These are phyloP conservation scores for Sesamia nonagrioides DNA, from an alignment of 1,140 invertebrate genomes.

Conservation along the genomic window DNA sequence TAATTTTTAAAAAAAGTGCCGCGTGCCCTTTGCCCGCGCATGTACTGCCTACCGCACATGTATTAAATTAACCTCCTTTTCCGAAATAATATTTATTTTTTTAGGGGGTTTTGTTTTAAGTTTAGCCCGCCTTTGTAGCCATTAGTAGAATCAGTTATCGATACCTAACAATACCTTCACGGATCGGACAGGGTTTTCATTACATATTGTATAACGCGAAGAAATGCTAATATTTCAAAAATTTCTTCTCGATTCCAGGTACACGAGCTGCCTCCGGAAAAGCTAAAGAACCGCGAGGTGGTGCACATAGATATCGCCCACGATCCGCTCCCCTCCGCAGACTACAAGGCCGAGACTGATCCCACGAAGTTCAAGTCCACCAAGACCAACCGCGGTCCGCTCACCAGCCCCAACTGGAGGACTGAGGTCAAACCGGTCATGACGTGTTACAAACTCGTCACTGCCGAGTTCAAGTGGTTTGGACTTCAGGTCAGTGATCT, in stretches of 20 bases:
- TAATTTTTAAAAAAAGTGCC: too few species aligned
- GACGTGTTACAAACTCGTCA: conserved; percentile 99
- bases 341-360: conserved; percentile 96
- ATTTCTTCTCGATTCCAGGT: conserved; percentile 88
- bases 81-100: too few species aligned
- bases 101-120: too few species aligned
- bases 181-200: too few species aligned
- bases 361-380: conserved; percentile 96
- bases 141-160: too few species aligned
- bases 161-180: too few species aligned
- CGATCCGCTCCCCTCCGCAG: conserved; percentile 92
- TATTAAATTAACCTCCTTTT: too few species aligned
- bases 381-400: conserved; percentile 98
- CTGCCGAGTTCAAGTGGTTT: conserved; percentile 99
- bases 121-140: too few species aligned
- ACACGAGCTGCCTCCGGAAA: conserved; percentile 96
- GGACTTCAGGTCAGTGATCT: conserved; percentile 92
- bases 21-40: too few species aligned
- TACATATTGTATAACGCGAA: too few species aligned
- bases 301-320: conserved; percentile 98
- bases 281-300: conserved; percentile 95
- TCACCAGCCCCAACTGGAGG: conserved; percentile 94
- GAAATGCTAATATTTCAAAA: too few species aligned
- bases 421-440: conserved; percentile 95
- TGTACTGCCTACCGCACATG: too few species aligned